Conservation (phyloP, 2,888 invertebrate species). For the Limenitis camilla region DNA sequence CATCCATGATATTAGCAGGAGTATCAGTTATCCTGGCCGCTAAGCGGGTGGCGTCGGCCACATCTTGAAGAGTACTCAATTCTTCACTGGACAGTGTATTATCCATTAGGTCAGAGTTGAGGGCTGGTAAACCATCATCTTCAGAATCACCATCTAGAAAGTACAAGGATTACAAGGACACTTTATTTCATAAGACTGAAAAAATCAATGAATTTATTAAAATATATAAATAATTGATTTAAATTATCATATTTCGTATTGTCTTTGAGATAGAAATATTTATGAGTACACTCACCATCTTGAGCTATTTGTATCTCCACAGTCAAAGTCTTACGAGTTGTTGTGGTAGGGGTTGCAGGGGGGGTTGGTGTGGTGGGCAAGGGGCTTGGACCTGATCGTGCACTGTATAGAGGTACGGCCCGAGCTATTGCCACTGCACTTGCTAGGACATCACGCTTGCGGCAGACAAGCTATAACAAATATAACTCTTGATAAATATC, state of each 20-base stretch:
- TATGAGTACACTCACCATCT: constrained; percentile 29
- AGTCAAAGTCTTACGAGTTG: constrained; percentile 32
- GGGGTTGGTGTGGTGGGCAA: constrained; percentile 46
- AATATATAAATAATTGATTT: no score
- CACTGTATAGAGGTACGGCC: constrained; percentile 82
- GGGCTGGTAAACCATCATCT: constrained; percentile 17
- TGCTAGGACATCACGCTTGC: constrained; percentile 83
- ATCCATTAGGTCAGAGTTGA: constrained; percentile 37
- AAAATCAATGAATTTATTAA: no score
- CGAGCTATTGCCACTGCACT: constrained; percentile 87
- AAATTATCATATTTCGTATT: no score
- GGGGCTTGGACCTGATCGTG: constrained; percentile 44
- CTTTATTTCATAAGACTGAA: no score
- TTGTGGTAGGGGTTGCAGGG: constrained; percentile 31
- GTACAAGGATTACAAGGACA: not conserved
- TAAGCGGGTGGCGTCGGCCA: constrained; percentile 78
- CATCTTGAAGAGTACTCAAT: constrained; percentile 69
- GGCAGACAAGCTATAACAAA: constrained; percentile 83
- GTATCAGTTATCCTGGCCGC: constrained; percentile 89
- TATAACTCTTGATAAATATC: no score
- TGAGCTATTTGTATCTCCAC: constrained; percentile 51
- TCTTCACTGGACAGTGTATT: constrained; percentile 65
- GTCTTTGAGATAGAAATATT: no score
- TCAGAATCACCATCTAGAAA: constrained; percentile 25
- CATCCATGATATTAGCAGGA: constrained; percentile 90